phyloP scores from a whole-genome alignment of 2,797 vertebrate genomes.

The Eupleurogrammus muticus region DNA sequence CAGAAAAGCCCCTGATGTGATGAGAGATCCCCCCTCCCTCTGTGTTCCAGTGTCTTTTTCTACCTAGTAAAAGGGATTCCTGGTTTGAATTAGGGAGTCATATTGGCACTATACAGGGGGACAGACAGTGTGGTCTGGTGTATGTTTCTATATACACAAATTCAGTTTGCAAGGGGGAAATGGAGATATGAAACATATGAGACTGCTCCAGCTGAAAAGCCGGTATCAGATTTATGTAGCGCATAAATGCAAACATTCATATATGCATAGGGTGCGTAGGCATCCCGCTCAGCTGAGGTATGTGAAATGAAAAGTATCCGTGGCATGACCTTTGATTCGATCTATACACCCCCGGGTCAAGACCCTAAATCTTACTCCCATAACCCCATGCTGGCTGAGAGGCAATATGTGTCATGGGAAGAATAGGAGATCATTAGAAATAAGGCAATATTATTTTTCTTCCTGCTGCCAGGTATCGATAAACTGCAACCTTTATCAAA shows the following conservation, averaged over 20 bases:
- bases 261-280: constrained; percentile 48
- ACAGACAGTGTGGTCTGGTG: constrained; percentile 67
- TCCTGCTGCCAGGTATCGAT: constrained; percentile 66
- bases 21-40: constrained; percentile 72
- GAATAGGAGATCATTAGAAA: constrained; percentile 76
- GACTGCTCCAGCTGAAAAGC: constrained; percentile 51
- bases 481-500: constrained; percentile 78
- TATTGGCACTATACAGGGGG: constrained; percentile 61
- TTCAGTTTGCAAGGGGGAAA: constrained; percentile 59
- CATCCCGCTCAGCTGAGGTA: constrained; percentile 56
- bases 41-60: constrained; percentile 63
- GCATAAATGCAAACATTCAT: constrained; percentile 67
- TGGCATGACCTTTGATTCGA: constrained; percentile 76
- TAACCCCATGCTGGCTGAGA: constrained; percentile 67
- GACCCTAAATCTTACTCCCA: constrained; percentile 75
- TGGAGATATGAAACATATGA: constrained; percentile 66
- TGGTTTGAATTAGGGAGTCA: constrained; percentile 76
- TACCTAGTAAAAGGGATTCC: constrained; percentile 70
- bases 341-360: constrained; percentile 72
- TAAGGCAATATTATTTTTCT: constrained; percentile 74
- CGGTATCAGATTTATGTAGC: constrained; percentile 63
- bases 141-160: constrained; percentile 69
- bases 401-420: constrained; percentile 70
- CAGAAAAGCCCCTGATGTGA: constrained; percentile 57
- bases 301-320: constrained; percentile 75